Base-by-base conservation (phyloP, 2,113 vertebrate genomes). In the Peromyscus polionotus region DNA sequence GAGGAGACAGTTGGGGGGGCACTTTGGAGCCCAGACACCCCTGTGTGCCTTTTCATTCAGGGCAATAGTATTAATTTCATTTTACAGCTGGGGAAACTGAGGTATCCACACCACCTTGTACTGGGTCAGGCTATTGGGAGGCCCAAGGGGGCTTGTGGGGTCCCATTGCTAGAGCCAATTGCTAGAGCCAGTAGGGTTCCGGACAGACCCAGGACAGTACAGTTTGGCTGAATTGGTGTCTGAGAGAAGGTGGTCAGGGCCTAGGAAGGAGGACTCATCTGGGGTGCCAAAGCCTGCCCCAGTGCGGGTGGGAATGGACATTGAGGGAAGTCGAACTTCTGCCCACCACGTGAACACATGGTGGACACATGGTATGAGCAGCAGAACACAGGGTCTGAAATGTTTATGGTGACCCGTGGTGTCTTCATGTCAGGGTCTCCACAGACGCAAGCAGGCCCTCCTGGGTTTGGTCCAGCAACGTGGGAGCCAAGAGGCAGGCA, bases 321-420 rank as follows among this genome's bases (percentile, higher is more conserved):
- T 10, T 11, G 5, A 42, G 63, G 42, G 48, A 1, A 22, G 61
- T 6, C 5, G 17, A 33, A 5, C 61, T 33, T 73, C 68, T 65
- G 48, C 17, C 5, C 12, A 5, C 28, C 57, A 4, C 3, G 0
- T 13, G 7, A 2, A 42, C n/a, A 42, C 42, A 42, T 42, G 42
- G 42, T 42, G 42, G 68, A 31, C 3, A 1, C 16, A 67, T 63
- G 10, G 2, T 20, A 19, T 24, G 39, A 28, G 7, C 20, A 24
- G 85, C 31, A 63, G 86, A 13, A 10, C 36, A 20, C 42, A 36
- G 79, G 13, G 5, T 70, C 79, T 12, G 86, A 88, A 57, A 54
- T 28, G 3, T 36, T 54, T 54, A 36, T 36, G 33, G 54, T 59
- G 42, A 17, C 22, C 39, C 3, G 11, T 33, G 20, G 20, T 3